Conservation (phyloP, 2,797 vertebrate species). For the Aulostomus chinensis region DNA sequence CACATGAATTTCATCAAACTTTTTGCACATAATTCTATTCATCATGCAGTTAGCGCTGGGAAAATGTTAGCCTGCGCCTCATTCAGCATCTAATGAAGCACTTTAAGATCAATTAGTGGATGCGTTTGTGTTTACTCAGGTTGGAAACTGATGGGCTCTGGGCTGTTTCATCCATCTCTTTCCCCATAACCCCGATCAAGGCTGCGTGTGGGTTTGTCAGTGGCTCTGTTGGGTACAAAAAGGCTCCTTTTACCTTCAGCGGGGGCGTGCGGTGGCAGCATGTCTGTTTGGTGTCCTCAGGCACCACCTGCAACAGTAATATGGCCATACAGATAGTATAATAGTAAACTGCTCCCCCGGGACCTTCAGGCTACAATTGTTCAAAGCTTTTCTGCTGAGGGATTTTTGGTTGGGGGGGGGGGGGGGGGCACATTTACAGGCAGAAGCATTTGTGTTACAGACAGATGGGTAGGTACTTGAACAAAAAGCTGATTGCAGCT, state of each 20-base stretch:
- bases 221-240: slow-evolving; percentile 20
- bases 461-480: slow-evolving; percentile 24
- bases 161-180: slow-evolving; percentile 11
- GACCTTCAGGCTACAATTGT: slow-evolving; percentile 54
- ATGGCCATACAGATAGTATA: slow-evolving; percentile 57
- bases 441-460: slow-evolving; percentile 21
- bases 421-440: slow-evolving; percentile 24
- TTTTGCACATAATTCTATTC: slow-evolving; percentile 32
- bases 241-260: slow-evolving; percentile 52
- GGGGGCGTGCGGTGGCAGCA: slow-evolving; percentile 56
- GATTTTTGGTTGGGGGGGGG: slow-evolving; percentile 20
- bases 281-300: slow-evolving; percentile 65
- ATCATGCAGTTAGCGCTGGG: slow-evolving; percentile 35
- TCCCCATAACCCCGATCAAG: slow-evolving; percentile 15
- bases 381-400: slow-evolving; percentile 40
- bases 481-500: slow-evolving; percentile 42
- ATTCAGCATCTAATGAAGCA: slow-evolving; percentile 55
- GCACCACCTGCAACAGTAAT: slow-evolving; percentile 58
- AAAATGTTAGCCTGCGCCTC: slow-evolving; percentile 37
- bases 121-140: slow-evolving; percentile 51
- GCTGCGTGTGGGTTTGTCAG: slow-evolving; percentile 23
- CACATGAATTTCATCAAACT: slow-evolving; percentile 25
- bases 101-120: slow-evolving; percentile 67
- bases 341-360: slow-evolving; percentile 61
- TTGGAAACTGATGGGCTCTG: slow-evolving; percentile 28